phyloP scores from a whole-genome alignment of 2,113 vertebrate species.

The Sakesphorus luctuosus region DNA sequence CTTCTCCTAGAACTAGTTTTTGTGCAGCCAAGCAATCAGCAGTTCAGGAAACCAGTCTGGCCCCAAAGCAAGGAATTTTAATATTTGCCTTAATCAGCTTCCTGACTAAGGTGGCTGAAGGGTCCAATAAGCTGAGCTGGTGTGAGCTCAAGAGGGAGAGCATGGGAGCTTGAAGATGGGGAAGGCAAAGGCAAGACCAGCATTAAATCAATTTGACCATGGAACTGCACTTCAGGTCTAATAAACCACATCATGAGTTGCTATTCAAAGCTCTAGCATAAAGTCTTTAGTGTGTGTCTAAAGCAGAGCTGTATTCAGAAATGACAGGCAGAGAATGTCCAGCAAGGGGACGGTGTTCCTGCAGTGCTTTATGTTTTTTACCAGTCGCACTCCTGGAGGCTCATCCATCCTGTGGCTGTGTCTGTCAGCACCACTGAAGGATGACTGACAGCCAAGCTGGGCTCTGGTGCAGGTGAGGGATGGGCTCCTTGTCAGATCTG shows the following conservation, averaged over 20 bases:
- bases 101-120: background rate
- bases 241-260: background rate
- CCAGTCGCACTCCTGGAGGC: background rate
- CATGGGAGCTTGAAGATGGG: background rate
- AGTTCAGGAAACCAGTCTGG: background rate
- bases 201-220: background rate
- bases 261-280: background rate
- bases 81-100: background rate
- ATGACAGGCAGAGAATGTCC: background rate
- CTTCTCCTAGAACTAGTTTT: background rate
- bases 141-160: background rate
- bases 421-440: background rate
- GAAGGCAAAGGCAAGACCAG: background rate
- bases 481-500: fast-evolving
- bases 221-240: background rate
- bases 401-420: fast-evolving
- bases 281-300: background rate
- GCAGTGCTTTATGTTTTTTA: fast-evolving
- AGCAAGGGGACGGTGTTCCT: background rate
- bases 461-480: background rate
- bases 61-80: background rate
- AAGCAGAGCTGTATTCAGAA: background rate
- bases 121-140: background rate
- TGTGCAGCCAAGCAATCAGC: background rate
- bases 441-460: background rate